Conservation (phyloP, 2,888 invertebrate species). For the Andrena marginata region DNA sequence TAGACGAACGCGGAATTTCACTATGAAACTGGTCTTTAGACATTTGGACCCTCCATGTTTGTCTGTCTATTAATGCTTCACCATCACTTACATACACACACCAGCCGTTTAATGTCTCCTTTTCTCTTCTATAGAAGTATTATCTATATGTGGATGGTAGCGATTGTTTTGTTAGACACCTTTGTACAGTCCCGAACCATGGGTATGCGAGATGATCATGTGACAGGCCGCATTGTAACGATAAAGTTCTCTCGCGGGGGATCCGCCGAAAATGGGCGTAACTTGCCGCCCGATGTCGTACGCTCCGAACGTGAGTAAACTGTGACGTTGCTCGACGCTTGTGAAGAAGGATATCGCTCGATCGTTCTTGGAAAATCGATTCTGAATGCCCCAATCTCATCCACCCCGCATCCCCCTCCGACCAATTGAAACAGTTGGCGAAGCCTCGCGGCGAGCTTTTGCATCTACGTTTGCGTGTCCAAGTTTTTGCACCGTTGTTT, state of each 20-base stretch:
- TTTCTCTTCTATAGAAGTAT: conserved; percentile 15
- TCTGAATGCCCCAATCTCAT: not conserved
- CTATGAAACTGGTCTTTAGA: conserved; percentile 44
- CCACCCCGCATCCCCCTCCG: not conserved
- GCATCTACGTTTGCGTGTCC: not conserved
- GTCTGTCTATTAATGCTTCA: conserved; percentile 29
- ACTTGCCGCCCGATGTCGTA: conserved; percentile 34
- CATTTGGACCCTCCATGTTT: conserved; percentile 10
- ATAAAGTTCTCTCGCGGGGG: conserved; percentile 44
- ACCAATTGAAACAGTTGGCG: not conserved
- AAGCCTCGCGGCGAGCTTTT: not conserved
- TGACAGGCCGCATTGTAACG: conserved; percentile 55
- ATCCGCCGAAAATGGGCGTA: conserved; percentile 27
- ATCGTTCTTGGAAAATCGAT: conserved; percentile 49
- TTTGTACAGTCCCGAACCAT: conserved; percentile 10
- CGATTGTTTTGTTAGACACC: conserved; percentile 18
- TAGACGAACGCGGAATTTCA: not conserved
- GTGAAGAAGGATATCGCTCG: conserved; percentile 38
- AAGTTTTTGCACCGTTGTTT: not conserved
- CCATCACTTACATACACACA: conserved; percentile 29
- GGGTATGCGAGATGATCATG: conserved; percentile 27
- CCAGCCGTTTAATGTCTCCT: conserved; percentile 32
- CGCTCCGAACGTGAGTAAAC: conserved; percentile 49
- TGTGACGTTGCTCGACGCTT: conserved; percentile 50
- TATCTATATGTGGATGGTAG: conserved; percentile 28